Base-by-base conservation (phyloP, 2,113 vertebrate species). In the Oncorhynchus nerka region DNA sequence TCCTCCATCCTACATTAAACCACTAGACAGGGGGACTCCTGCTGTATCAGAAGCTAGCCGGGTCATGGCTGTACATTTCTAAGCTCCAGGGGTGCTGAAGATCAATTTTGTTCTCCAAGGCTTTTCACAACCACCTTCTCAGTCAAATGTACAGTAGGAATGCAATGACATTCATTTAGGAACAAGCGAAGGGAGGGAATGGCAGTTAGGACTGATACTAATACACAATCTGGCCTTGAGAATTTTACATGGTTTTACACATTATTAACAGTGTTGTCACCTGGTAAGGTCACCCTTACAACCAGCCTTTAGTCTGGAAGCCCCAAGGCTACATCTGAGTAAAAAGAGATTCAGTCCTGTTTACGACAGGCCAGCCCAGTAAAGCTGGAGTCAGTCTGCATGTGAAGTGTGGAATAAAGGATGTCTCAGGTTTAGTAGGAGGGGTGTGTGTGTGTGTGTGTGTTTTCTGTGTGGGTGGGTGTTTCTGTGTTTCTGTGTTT, bases 321-420 rank as follows among this genome's bases (percentile, higher is more conserved):
- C 81, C 68, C 76, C 3, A 28, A 81, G 80, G 81, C 78, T 55
- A 66, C 61, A 61, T 68, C 75, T 82, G 77, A 81, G 82, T 84
- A 88, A 86, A 88, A 85, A 86, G 84, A 91, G 81, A 85, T 86
- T 79, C 79, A 76, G 82, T 80, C 81, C 77, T 74, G 62, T 92
- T 92, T 90, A 89, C 81, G 78, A 89, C 28, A 6, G 77, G 49
- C 68, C 76, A 76, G 74, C 74, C 82, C 78, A 77, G 87, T 90
- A 90, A 89, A 91, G 75, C 80, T 83, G 85, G 86, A 91, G 85
- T 85, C 83, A 77, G 84, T 87, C 88, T 90, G 79, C 81, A 80
- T 88, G 83, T 88, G 83, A 81, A 84, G 83, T 77, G 79, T 84
- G 81, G 77, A 86, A 83, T 84, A 83, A 78, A 89, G 76, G 82